These are phyloP conservation scores for Clarias magur DNA, from an alignment of 2,113 vertebrate genomes.

Conservation along the genomic window DNA sequence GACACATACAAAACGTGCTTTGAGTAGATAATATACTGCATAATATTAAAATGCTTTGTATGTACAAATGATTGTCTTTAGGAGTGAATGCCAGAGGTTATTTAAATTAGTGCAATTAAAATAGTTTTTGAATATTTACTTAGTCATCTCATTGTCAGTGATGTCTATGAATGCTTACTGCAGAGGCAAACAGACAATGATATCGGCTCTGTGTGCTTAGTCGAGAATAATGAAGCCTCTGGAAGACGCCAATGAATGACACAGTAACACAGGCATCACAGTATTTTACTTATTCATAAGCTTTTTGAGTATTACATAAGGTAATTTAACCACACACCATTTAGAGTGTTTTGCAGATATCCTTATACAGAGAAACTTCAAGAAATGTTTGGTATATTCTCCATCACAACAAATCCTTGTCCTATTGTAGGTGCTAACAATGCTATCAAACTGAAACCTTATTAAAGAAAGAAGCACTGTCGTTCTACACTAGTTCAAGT, in stretches of 20 bases:
- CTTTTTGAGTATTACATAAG: background rate
- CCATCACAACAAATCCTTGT: background rate
- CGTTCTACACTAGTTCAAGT: background rate
- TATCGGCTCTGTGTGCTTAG: background rate
- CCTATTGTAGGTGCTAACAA: background rate
- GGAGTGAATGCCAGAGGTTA: background rate
- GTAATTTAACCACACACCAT: background rate
- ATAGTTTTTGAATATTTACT: background rate
- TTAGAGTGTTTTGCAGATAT: background rate
- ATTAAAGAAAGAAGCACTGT: background rate
- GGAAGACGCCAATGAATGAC: slow-evolving; percentile 9
- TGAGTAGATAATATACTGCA: background rate
- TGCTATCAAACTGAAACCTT: background rate
- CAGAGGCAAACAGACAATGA: slow-evolving; percentile 1
- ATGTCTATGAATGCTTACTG: background rate
- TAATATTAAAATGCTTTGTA: background rate
- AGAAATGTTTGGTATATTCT: background rate
- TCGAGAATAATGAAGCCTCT: slow-evolving; percentile 44
- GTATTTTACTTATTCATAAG: slow-evolving; percentile 6
- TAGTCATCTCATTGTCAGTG: background rate
- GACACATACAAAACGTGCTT: background rate
- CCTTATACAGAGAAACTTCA: background rate
- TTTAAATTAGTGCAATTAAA: slow-evolving; percentile 6
- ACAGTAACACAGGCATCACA: slow-evolving; percentile 9
- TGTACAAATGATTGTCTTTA: background rate